Evolutionary conservation across 2,113 vertebrate species (phyloP).

Genomic region (Rafetus swinhoei): DNA sequence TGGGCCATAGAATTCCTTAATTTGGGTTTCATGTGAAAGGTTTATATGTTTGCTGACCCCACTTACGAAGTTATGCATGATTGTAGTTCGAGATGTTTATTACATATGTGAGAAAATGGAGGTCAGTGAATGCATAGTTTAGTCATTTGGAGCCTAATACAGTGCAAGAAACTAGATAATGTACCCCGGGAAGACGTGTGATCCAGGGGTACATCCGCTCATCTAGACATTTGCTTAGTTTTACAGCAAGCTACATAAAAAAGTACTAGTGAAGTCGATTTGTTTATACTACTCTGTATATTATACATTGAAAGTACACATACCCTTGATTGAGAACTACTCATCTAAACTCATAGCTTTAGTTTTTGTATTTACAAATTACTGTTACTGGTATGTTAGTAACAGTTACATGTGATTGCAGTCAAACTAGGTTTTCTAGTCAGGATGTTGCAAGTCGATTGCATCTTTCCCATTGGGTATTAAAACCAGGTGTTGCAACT

Average conservation of each 20-base stretch:
- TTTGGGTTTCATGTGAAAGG: background rate
- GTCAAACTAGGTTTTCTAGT: background rate
- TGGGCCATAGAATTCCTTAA: background rate
- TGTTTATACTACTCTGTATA: too few relatives aligned
- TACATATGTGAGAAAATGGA: background rate
- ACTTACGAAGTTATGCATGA: too few relatives aligned
- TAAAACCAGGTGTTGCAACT: background rate
- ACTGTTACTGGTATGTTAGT: accelerated
- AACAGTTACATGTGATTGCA: background rate
- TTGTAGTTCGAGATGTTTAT: background rate
- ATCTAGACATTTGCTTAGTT: too few relatives aligned
- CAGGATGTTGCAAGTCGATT: background rate
- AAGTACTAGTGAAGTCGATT: too few relatives aligned
- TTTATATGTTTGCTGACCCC: too few relatives aligned
- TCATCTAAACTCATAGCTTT: background rate
- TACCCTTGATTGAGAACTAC: too few relatives aligned
- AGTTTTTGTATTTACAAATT: background rate
- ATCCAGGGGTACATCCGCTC: too few relatives aligned
- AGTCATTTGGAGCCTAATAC: background rate
- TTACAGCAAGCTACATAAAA: too few relatives aligned
- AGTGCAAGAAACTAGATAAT: too few relatives aligned
- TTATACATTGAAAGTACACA: too few relatives aligned
- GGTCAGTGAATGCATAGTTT: background rate
- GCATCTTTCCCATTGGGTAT: background rate
- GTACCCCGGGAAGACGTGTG: too few relatives aligned